These are phyloP conservation scores for Andricus curvator DNA, from an alignment of 2,888 invertebrate genomes.

Conservation along the genomic window DNA sequence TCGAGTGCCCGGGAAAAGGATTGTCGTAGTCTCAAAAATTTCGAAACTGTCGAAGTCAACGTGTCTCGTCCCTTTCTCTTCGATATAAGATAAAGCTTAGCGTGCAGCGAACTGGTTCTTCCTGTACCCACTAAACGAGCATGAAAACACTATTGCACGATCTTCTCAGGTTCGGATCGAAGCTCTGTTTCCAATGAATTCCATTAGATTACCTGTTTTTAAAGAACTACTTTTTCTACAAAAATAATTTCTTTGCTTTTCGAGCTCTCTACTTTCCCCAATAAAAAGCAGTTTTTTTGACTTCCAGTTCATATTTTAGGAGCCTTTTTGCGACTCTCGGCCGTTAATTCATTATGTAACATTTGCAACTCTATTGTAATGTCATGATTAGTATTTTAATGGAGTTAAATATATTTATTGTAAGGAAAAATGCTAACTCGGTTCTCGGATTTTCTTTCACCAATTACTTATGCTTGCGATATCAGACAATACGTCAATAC, in stretches of 20 bases:
- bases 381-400: no score
- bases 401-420: no score
- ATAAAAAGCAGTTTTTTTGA: neutral
- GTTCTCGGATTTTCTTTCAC: no score
- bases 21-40: conserved; percentile 18
- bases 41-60: conserved; percentile 27
- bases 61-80: conserved; percentile 28
- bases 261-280: neutral
- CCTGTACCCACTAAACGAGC: conserved; percentile 38
- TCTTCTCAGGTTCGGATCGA: conserved; percentile 9
- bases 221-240: neutral
- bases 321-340: no score
- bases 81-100: conserved; percentile 36
- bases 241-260: neutral
- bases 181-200: conserved; percentile 10
- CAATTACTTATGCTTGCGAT: no score
- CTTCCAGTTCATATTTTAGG: no score
- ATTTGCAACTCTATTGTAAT: no score
- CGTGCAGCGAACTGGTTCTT: conserved; percentile 39
- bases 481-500: no score
- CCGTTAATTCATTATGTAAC: no score
- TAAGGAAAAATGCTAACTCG: no score
- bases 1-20: neutral
- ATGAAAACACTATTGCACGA: conserved; percentile 25
- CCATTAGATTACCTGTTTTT: neutral